These are phyloP conservation scores for Dasypogon diadema DNA, from an alignment of 2,888 invertebrate species.

Conservation along the genomic window DNA sequence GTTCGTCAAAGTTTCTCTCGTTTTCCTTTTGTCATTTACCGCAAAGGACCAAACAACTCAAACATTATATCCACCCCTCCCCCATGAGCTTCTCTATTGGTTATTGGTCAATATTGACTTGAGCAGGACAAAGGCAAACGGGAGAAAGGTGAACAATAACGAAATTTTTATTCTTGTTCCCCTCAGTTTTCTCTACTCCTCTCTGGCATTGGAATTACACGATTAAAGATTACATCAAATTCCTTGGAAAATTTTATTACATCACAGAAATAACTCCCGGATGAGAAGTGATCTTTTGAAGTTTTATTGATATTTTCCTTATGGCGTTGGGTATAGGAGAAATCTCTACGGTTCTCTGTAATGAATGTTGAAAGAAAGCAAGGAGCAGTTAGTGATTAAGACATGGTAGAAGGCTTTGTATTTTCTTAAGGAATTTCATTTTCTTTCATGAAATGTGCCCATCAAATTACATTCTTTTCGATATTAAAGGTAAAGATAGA, in stretches of 20 bases:
- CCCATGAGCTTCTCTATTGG: neutral
- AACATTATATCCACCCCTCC: neutral
- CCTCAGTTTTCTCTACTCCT: neutral
- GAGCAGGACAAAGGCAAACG: neutral
- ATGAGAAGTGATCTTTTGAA: constrained; percentile 28
- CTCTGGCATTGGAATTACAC: constrained; percentile 15
- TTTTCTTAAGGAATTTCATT: constrained; percentile 34
- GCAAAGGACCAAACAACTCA: neutral
- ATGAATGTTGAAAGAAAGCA: constrained; percentile 1
- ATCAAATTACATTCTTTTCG: constrained; percentile 31
- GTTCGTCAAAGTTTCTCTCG: neutral
- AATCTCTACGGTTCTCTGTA: neutral
- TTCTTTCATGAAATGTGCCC: constrained; percentile 19
- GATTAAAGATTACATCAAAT: constrained; percentile 44
- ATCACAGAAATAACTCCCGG: constrained; percentile 32
- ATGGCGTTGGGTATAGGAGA: neutral
- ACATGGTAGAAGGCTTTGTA: neutral
- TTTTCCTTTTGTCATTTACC: neutral
- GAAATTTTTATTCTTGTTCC: constrained; percentile 13
- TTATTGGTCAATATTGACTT: constrained; percentile 35
- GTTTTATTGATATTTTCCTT: constrained; percentile 34
- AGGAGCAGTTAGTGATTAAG: constrained; percentile 3
- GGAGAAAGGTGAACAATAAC: constrained; percentile 31
- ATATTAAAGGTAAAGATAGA: neutral
- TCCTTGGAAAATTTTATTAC: constrained; percentile 39